A percentile compares a stretch with the other conserved stretches of the same genome.
Conservation (phyloP, 2,888 invertebrate genomes). For the Ryuthela nishihirai region DNA sequence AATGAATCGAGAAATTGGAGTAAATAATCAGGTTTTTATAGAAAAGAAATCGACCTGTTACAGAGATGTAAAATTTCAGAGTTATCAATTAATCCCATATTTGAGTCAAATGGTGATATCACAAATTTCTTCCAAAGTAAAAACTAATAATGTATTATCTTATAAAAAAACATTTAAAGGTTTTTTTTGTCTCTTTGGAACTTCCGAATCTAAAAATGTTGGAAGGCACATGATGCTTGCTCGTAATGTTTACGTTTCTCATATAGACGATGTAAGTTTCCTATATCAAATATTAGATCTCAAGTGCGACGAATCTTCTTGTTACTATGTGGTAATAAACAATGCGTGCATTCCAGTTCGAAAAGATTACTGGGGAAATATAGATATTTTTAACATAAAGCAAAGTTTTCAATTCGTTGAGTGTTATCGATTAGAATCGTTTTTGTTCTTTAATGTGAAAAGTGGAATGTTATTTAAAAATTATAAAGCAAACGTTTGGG, state of each 20-base stretch:
- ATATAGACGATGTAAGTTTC: not conserved
- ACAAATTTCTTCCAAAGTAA: conserved; percentile 17
- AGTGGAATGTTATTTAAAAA: conserved; percentile 7
- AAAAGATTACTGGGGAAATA: not conserved
- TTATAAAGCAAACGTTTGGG: conserved; percentile 7
- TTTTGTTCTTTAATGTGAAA: conserved; percentile 9
- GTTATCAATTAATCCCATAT: conserved; percentile 14
- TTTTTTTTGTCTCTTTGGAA: conserved; percentile 12
- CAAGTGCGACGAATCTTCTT: not conserved
- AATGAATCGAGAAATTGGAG: conserved; percentile 8
- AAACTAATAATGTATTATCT: conserved; percentile 9
- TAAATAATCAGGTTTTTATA: conserved; percentile 14
- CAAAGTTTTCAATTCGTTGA: conserved; percentile 4
- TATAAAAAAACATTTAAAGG: conserved; percentile 14
- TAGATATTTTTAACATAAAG: conserved; percentile 2
- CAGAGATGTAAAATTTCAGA: conserved; percentile 11
- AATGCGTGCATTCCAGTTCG: conserved; percentile 7
- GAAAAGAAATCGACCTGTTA: conserved; percentile 15
- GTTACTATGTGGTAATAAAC: conserved; percentile 6
- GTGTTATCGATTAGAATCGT: conserved; percentile 3
- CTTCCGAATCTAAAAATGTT: conserved; percentile 17
- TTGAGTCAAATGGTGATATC: conserved; percentile 9
- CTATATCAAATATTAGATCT: conserved; percentile 1
- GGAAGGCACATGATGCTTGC: conserved; percentile 13
- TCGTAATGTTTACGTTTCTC: conserved; percentile 7